Conservation (phyloP, 2,797 vertebrate species). For the Arrhamphus sclerolepis region DNA sequence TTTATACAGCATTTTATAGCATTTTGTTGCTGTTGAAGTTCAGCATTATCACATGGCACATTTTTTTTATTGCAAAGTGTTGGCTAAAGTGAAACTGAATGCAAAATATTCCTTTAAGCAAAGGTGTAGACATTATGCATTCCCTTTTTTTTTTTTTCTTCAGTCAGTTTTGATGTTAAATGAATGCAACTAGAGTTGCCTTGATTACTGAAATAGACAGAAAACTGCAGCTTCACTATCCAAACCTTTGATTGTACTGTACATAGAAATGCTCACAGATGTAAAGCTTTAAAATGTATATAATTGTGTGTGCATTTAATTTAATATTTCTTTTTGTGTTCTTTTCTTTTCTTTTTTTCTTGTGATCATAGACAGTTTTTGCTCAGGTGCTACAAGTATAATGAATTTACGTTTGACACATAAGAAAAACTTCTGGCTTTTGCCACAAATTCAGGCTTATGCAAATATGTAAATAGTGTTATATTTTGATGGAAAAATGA, state of each 20-base stretch:
- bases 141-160: slow-evolving; percentile 21
- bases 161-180: slow-evolving; percentile 4
- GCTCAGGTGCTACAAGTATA: slow-evolving; percentile 70
- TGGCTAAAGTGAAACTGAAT: slow-evolving; percentile 51
- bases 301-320: slow-evolving; percentile 68
- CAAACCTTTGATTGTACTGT: slow-evolving; percentile 75
- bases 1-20: slow-evolving; percentile 44
- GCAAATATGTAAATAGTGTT: slow-evolving; percentile 75
- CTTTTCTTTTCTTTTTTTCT: slow-evolving; percentile 4
- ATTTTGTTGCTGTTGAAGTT: slow-evolving; percentile 46
- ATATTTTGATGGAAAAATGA: slow-evolving; percentile 55
- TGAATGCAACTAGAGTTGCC: slow-evolving; percentile 20
- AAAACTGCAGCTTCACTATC: slow-evolving; percentile 29
- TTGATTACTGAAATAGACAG: slow-evolving; percentile 18
- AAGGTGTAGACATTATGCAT: too few species aligned
- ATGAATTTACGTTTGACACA: slow-evolving; percentile 32
- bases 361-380: slow-evolving; percentile 40
- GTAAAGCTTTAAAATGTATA: slow-evolving; percentile 76
- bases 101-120: slow-evolving; percentile 7
- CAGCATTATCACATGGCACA: slow-evolving; percentile 57
- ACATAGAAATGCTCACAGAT: slow-evolving; percentile 68
- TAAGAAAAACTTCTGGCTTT: slow-evolving; percentile 12
- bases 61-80: slow-evolving; percentile 38
- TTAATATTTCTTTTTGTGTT: slow-evolving; percentile 40
- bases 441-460: slow-evolving; percentile 35